A percentile compares a stretch with the other conserved stretches of the same genome.
Conservation (phyloP, 1,140 invertebrate genomes). For the Halotydeus destructor region DNA sequence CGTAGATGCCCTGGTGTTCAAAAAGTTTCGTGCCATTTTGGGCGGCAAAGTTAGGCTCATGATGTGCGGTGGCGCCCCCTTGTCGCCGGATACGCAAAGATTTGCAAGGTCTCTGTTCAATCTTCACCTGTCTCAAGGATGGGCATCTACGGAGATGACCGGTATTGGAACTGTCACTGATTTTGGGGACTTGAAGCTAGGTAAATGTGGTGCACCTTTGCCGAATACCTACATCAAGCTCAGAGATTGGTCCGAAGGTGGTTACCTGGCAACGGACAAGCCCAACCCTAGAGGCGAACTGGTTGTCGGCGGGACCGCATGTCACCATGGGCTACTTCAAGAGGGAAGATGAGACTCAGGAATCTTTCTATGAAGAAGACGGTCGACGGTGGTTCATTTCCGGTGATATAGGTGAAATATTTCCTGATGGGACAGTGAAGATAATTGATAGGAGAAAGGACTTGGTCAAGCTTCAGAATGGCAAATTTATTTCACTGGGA, state of each 20-base stretch:
- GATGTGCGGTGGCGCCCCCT: constrained; percentile 74
- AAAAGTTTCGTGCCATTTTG: constrained; percentile 46
- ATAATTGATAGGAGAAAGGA: constrained; percentile 92
- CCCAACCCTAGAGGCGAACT: constrained; percentile 32
- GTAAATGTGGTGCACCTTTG: constrained; percentile 31
- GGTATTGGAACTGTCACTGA: constrained; percentile 18
- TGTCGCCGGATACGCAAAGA: constrained; percentile 82
- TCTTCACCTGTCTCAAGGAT: constrained; percentile 36
- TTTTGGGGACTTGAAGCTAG: constrained; percentile 17
- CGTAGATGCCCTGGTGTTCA: constrained; percentile 35
- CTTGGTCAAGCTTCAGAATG: constrained; percentile 85
- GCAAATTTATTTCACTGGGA: constrained; percentile 53
- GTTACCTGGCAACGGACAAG: constrained; percentile 29
- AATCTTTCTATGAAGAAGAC: constrained; percentile 28
- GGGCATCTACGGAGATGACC: constrained; percentile 88
- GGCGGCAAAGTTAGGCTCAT: constrained; percentile 69
- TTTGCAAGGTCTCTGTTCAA: constrained; percentile 85
- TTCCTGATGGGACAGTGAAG: constrained; percentile 72
- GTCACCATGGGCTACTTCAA: constrained; percentile 33
- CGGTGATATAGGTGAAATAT: constrained; percentile 75
- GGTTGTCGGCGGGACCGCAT: constrained; percentile 32
- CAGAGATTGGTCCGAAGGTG: constrained; percentile 24
- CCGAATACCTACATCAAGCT: constrained; percentile 19
- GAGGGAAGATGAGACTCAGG: constrained; percentile 29
- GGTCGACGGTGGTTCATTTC: constrained; percentile 31